Percentiles rank a stretch among this genome's conserved stretches.
Evolutionary conservation across 2,797 vertebrate genomes (phyloP).

Genomic region (Xerus rutilus): DNA sequence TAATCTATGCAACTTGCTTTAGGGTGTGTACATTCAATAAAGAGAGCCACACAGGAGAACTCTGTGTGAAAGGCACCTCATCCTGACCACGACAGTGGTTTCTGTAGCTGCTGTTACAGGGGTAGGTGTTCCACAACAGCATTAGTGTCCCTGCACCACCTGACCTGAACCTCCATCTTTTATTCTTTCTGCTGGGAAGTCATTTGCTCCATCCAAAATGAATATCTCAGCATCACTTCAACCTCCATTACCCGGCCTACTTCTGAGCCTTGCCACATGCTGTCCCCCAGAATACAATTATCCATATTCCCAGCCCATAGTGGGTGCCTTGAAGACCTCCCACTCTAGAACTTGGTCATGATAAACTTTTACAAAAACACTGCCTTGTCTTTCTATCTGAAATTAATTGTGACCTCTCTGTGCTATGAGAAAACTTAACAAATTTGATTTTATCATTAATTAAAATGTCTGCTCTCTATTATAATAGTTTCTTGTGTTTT

Average conservation of each 20-base stretch:
- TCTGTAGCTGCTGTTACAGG: not conserved
- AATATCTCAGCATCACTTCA: not conserved
- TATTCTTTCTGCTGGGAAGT: not conserved
- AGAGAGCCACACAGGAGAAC: not conserved
- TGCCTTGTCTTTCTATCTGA: not conserved
- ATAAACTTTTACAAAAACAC: not conserved
- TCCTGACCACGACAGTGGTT: not conserved
- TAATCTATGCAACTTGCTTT: not conserved
- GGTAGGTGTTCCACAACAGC: not conserved
- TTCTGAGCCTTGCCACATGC: not conserved
- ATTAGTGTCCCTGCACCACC: not conserved
- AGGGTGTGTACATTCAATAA: not conserved
- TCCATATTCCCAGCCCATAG: not conserved
- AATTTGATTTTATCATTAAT: not conserved
- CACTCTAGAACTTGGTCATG: not conserved
- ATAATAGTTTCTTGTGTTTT: not conserved
- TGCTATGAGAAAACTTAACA: not conserved
- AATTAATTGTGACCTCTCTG: conserved; percentile 32
- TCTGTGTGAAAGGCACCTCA: not conserved
- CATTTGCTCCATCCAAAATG: not conserved
- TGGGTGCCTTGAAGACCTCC: not conserved
- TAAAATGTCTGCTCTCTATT: not conserved
- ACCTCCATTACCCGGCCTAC: not conserved
- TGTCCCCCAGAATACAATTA: not conserved
- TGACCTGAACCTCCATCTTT: not conserved